Conservation (phyloP, 2,888 invertebrate genomes). For the Platynereis dumerilii region DNA sequence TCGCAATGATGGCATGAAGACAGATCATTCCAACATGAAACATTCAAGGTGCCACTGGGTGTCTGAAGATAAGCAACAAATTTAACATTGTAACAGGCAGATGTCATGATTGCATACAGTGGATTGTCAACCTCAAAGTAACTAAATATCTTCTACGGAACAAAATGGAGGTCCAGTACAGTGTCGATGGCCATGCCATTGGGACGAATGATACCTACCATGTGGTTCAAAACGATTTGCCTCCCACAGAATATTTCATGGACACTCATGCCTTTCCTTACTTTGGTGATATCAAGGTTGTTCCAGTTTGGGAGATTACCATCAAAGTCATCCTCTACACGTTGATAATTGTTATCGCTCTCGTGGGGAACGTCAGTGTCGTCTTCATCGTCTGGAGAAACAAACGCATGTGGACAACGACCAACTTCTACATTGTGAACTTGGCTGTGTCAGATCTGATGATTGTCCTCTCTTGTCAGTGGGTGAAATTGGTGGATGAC, state of each 20-base stretch:
- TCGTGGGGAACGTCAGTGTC: conserved; percentile 22
- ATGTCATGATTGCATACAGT: too few species aligned
- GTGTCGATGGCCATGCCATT: too few species aligned
- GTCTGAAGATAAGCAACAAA: too few species aligned
- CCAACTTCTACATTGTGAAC: conserved; percentile 29
- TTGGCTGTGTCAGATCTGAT: conserved; percentile 27
- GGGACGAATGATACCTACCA: too few species aligned
- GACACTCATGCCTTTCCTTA: conserved; percentile 18
- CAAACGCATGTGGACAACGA: conserved; percentile 26
- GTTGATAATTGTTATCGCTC: conserved; percentile 19
- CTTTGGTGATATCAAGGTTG: conserved; percentile 14
- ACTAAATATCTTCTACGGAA: too few species aligned
- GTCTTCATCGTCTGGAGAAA: conserved; percentile 25
- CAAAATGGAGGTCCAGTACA: too few species aligned
- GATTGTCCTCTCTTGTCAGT: conserved; percentile 68
- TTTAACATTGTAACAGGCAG: too few species aligned
- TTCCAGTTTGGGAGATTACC: conserved; percentile 21
- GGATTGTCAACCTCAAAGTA: too few species aligned
- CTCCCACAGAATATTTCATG: conserved; percentile 1
- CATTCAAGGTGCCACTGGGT: too few species aligned
- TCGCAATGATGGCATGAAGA: too few species aligned
- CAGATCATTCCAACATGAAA: too few species aligned
- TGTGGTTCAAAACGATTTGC: too few species aligned
- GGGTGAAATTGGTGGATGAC: conserved; percentile 77
- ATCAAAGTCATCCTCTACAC: conserved; percentile 23